phyloP scores from a whole-genome alignment of 2,888 invertebrate genomes.

The Liposcelis brunnea region DNA sequence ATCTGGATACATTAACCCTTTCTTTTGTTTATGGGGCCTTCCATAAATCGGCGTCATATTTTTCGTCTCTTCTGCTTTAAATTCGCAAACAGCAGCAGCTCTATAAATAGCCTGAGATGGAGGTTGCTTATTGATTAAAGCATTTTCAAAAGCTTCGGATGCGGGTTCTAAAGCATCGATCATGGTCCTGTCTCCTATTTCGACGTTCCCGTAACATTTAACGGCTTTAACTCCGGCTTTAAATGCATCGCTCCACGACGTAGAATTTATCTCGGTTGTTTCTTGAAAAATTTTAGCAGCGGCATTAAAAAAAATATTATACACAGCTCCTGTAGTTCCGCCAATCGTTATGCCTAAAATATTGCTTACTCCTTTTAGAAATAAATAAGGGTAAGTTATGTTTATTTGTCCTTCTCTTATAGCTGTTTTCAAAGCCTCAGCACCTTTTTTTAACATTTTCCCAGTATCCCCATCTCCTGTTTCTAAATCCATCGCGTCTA shows the following conservation, averaged over 20 bases:
- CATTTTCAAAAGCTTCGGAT: conserved; percentile 26
- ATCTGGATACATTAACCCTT: too few species aligned
- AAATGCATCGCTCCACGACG: conserved; percentile 37
- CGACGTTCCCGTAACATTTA: conserved; percentile 51
- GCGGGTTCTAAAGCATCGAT: conserved; percentile 40
- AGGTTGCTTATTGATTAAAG: conserved; percentile 18
- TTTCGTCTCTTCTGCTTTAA: too few species aligned
- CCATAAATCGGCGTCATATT: too few species aligned
- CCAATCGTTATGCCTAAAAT: conserved; percentile 36
- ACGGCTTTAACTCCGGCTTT: conserved; percentile 38
- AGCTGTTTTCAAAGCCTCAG: too few species aligned
- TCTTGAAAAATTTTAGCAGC: conserved; percentile 32
- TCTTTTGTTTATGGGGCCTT: too few species aligned
- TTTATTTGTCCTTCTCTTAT: too few species aligned
- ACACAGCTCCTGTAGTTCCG: conserved; percentile 63
- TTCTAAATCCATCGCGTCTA: too few species aligned
- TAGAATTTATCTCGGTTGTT: conserved; percentile 19
- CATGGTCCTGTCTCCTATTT: conserved; percentile 59
- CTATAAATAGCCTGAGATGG: conserved; percentile 11
- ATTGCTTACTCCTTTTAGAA: too few species aligned
- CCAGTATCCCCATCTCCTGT: too few species aligned
- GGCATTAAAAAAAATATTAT: conserved; percentile 55
- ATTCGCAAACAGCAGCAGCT: conserved; percentile 10
- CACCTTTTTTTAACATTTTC: too few species aligned
- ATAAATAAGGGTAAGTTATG: too few species aligned